These are phyloP conservation scores for Clarias batrachus DNA, from an alignment of 2,113 vertebrate species.

Conservation along the genomic window DNA sequence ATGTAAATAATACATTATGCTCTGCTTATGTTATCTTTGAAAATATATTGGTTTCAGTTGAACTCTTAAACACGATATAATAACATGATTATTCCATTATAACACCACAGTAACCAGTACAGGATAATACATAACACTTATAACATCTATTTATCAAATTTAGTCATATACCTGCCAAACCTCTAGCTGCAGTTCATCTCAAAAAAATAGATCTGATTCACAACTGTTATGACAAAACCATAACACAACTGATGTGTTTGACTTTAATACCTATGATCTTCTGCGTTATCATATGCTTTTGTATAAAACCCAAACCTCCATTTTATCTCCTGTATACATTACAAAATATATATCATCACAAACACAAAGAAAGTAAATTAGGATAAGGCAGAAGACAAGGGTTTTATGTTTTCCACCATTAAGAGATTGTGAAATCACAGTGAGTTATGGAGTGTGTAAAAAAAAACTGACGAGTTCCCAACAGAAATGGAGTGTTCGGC, in stretches of 20 bases:
- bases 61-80: neutral
- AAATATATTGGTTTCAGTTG: neutral
- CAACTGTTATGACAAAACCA: neutral
- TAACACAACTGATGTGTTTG: neutral
- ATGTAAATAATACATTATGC: neutral
- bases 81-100: neutral
- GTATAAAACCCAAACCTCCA: neutral
- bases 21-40: no score
- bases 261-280: neutral
- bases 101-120: neutral
- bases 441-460: slow-evolving; percentile 28
- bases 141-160: neutral
- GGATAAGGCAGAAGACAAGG: neutral
- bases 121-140: neutral
- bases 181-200: neutral
- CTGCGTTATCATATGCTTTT: neutral
- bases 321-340: neutral
- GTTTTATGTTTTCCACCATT: slow-evolving; percentile 12
- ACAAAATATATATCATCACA: neutral
- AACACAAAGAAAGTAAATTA: neutral
- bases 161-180: neutral
- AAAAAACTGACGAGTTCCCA: slow-evolving; percentile 6
- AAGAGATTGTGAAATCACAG: neutral
- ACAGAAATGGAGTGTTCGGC: neutral
- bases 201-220: neutral